A percentile compares a stretch with the other conserved stretches of the same genome.
Conservation (phyloP, 2,113 vertebrate genomes). For the Anseranas semipalmata region DNA sequence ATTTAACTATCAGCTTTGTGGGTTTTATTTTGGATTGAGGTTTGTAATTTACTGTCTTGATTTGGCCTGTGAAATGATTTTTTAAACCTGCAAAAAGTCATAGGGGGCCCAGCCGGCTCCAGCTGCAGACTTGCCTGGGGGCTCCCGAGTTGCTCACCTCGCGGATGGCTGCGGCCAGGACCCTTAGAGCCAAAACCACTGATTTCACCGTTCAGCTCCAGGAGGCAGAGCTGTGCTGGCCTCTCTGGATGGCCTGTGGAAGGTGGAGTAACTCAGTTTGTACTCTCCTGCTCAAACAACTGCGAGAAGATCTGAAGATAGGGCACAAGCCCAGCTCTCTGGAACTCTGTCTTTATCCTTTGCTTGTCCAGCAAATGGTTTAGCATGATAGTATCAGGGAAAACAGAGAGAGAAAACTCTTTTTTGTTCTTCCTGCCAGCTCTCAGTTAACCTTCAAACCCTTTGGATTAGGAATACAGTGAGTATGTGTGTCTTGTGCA, state of each 20-base stretch:
- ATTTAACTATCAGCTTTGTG: neutral
- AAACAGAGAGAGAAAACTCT: neutral
- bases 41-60: neutral
- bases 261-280: neutral
- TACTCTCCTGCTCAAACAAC: neutral
- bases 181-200: neutral
- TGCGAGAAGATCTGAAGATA: neutral
- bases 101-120: neutral
- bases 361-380: slow-evolving; percentile 9
- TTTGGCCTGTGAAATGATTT: neutral
- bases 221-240: rapidly evolving
- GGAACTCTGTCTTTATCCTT: neutral
- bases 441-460: neutral
- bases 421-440: slow-evolving; percentile 23
- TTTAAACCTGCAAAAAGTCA: neutral
- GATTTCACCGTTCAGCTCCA: rapidly evolving
- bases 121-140: neutral
- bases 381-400: neutral
- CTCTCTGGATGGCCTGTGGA: neutral
- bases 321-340: neutral
- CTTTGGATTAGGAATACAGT: neutral
- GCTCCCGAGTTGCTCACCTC: neutral
- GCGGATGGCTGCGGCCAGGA: rapidly evolving
- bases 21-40: neutral
- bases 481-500: neutral